Conservation (phyloP, 1,140 invertebrate genomes). For the Ceratitis capitata region DNA sequence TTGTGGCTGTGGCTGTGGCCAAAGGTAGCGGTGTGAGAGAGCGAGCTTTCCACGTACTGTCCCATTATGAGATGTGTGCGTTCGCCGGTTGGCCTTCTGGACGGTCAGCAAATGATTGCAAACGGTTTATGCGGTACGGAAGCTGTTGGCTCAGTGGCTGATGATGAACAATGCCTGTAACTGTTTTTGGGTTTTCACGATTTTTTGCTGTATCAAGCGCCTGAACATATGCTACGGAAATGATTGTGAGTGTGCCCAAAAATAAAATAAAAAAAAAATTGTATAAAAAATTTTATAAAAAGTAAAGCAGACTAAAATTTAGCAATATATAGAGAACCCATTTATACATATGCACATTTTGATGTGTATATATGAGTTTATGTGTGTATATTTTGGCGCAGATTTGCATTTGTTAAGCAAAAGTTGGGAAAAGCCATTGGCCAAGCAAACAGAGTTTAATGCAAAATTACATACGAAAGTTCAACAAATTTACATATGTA, state of each 20-base stretch:
- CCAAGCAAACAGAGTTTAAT: slow-evolving; percentile 23
- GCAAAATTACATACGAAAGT: slow-evolving; percentile 19
- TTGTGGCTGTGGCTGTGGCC: not conserved
- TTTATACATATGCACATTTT: not conserved
- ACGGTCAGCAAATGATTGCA: not conserved
- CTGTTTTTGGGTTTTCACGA: not conserved
- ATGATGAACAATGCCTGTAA: not conserved
- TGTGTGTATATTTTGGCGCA: not conserved
- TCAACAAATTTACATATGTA: slow-evolving; percentile 1
- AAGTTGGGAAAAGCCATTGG: not conserved
- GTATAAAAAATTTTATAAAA: too few species aligned
- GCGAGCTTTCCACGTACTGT: not conserved
- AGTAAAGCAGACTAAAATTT: not conserved
- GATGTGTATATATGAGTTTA: not conserved
- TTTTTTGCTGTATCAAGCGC: not conserved
- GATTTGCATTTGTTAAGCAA: slow-evolving; percentile 5
- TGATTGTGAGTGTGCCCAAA: not conserved
- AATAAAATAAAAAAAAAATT: not conserved
- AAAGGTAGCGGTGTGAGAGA: not conserved
- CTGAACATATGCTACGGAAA: slow-evolving; percentile 29
- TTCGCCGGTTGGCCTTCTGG: not conserved
- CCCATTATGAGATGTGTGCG: not conserved
- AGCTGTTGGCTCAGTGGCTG: not conserved
- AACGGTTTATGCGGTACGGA: not conserved
- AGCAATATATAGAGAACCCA: too few species aligned